Base-by-base conservation (phyloP, 2,888 invertebrate species). In the Aradus depressus region DNA sequence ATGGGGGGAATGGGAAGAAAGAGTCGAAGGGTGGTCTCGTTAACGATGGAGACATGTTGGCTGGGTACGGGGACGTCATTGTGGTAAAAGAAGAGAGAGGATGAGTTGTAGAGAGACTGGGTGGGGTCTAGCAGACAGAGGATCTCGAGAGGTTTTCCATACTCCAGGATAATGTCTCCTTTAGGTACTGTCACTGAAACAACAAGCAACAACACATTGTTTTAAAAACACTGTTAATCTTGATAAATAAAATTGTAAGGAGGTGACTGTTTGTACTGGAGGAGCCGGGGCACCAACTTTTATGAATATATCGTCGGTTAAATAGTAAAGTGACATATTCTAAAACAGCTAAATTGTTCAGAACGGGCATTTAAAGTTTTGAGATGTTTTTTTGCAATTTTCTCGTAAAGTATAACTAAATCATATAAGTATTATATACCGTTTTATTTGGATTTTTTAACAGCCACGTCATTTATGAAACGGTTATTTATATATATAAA, bases 111-210 rank as follows among this genome's bases (percentile, higher is more conserved):
- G 70, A 59, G 72, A 68, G 32, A 69, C 19, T 69, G 65, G 1
- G 66, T 64, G 53, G 73, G 69, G 61, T 74, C 68, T 39, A 81
- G 70, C 52, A 75, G 69, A 66, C 84, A 84, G 53, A 70, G 74
- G 60, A 84, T 75, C 62, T 76, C 74, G 60, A 84, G 66, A 2
- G 80, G 71, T 19, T 74, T 62, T 1, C 82, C 81, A 62, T 75
- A 72, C 56, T 70, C 70, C 45, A 83, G 64, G 48, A 69, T 65
- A 52, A 79, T 73, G 61, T 75, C 75, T 49, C 77, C 77, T 51
- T 65, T 66, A 16, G 81, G 80, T 50, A 69, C 64, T 19, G 74
- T 68, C 37, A 59, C 65, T 66, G 56, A 8, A 59, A 56, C 26
- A 51, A 25, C 35, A 43, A 26, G 1, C 49, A 47, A 44, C 38